Conservation (phyloP, 1,140 invertebrate species). For the Dermatophagoides farinae region DNA sequence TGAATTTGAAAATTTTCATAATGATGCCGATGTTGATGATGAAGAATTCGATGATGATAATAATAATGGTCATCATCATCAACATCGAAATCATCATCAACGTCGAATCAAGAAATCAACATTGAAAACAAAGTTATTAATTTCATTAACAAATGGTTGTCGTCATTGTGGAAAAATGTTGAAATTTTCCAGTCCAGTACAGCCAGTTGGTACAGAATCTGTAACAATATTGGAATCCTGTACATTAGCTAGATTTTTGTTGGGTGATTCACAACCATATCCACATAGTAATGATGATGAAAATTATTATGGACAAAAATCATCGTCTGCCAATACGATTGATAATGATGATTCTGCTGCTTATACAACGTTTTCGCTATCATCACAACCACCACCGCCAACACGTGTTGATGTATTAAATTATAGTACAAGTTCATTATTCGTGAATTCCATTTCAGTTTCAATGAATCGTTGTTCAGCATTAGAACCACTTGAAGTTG, state of each 20-base stretch:
- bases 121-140: slow-evolving; percentile 7
- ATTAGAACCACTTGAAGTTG: slow-evolving; percentile 35
- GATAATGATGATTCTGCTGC: neutral
- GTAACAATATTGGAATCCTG: slow-evolving; percentile 11
- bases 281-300: neutral
- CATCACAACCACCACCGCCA: neutral
- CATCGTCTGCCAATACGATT: neutral
- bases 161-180: neutral
- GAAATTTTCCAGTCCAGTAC: neutral
- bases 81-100: neutral
- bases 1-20: no score
- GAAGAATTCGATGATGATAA: no score
- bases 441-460: neutral
- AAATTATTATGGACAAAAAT: no score
- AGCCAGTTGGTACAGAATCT: slow-evolving; percentile 10
- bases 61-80: neutral
- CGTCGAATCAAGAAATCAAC: neutral
- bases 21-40: no score
- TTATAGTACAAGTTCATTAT: no score
- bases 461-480: slow-evolving; percentile 11
- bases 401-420: neutral
- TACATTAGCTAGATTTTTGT: slow-evolving; percentile 45
- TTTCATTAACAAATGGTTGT: neutral
- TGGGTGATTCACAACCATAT: slow-evolving; percentile 34
- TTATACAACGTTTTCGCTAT: neutral